Percentiles rank a stretch among this genome's conserved stretches.
Evolutionary conservation across 2,888 invertebrate species (phyloP).

Genomic region (Polylopha cassiicola): DNA sequence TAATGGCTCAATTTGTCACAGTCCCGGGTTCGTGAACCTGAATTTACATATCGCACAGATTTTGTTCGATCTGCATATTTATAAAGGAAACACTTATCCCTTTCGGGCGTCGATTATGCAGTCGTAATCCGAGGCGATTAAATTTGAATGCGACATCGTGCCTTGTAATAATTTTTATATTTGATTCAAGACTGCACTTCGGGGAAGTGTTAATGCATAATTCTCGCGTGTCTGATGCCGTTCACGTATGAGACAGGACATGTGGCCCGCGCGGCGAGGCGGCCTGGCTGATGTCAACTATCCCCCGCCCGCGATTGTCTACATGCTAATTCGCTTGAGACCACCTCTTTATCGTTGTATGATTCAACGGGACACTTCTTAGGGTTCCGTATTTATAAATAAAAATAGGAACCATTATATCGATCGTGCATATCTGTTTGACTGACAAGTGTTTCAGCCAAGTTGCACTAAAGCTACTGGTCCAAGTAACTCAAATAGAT

Average conservation of each 20-base stretch:
- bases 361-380: conserved; percentile 34
- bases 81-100: conserved; percentile 10
- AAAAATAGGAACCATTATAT: too few species aligned
- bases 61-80: conserved; percentile 11
- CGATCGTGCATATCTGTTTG: too few species aligned
- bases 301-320: conserved; percentile 51
- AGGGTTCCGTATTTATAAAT: too few species aligned
- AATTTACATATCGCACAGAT: conserved; percentile 21
- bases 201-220: conserved; percentile 19
- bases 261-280: conserved; percentile 51
- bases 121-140: conserved; percentile 7
- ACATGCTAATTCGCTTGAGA: conserved; percentile 54
- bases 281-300: conserved; percentile 59
- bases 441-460: too few species aligned
- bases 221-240: conserved; percentile 38
- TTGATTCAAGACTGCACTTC: conserved; percentile 9
- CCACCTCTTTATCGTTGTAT: conserved; percentile 42
- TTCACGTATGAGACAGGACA: conserved; percentile 60
- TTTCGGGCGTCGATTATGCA: conserved; percentile 17
- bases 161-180: conserved; percentile 20
- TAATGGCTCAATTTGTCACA: conserved; percentile 44
- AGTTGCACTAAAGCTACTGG: too few species aligned
- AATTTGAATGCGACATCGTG: conserved; percentile 11
- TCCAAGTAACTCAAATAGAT: too few species aligned
- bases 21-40: conserved; percentile 22